Evolutionary conservation across 2,888 invertebrate species (phyloP).

Genomic region (Apodemia duryi): DNA sequence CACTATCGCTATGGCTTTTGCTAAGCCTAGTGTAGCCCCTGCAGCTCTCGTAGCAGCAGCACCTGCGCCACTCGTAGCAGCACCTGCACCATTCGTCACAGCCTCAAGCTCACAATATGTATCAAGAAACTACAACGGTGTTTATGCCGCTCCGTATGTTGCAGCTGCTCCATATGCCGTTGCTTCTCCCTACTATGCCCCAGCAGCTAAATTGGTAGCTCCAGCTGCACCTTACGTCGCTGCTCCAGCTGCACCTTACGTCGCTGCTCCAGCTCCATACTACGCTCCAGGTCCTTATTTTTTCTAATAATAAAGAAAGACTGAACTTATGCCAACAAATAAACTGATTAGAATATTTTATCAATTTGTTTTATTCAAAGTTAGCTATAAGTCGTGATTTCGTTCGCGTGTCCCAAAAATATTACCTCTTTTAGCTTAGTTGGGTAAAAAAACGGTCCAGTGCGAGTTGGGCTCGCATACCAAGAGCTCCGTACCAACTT

Average conservation of each 20-base stretch:
- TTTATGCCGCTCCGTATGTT: constrained; percentile 65
- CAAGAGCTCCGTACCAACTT: no score
- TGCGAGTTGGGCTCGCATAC: no score
- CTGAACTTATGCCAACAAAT: constrained; percentile 28
- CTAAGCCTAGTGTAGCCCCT: constrained; percentile 53
- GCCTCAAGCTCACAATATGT: constrained; percentile 83
- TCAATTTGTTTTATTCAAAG: neutral
- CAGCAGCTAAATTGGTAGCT: constrained; percentile 39
- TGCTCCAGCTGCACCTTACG: constrained; percentile 40
- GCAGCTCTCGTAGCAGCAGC: constrained; percentile 52
- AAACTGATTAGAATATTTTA: constrained; percentile 14
- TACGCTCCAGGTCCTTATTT: constrained; percentile 52
- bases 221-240: constrained; percentile 43
- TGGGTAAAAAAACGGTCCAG: no score
- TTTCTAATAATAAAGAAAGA: constrained; percentile 45
- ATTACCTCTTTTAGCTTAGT: no score
- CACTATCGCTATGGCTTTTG: constrained; percentile 50
- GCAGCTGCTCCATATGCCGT: constrained; percentile 45
- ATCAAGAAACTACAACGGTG: constrained; percentile 79
- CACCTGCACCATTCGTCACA: constrained; percentile 77
- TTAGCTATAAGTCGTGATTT: neutral
- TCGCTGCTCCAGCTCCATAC: constrained; percentile 31
- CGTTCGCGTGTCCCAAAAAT: no score
- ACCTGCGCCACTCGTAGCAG: constrained; percentile 51
- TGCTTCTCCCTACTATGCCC: constrained; percentile 30